Percentiles rank a stretch among this genome's conserved stretches.
Conservation (phyloP, 2,888 invertebrate species). For the Pachymerium ferrugineum region DNA sequence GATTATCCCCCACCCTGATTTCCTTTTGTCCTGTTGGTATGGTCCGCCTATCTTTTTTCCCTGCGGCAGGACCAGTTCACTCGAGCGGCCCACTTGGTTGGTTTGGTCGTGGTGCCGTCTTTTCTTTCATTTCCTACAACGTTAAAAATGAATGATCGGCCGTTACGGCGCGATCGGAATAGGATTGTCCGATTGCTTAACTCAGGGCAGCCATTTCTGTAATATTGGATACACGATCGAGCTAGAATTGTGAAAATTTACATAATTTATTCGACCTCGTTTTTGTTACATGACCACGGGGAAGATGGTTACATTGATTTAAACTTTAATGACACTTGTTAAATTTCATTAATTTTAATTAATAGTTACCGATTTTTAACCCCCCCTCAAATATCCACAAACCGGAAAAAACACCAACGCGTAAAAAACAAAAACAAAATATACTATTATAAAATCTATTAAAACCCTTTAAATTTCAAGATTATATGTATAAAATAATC, state of each 20-base stretch:
- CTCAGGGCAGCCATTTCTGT: neutral
- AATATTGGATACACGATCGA: neutral
- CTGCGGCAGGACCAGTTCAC: slow-evolving; percentile 31
- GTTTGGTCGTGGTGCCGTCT: neutral
- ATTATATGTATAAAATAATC: too few species aligned
- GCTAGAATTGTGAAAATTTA: neutral
- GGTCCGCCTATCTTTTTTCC: slow-evolving; percentile 32
- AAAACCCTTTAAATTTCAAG: too few species aligned
- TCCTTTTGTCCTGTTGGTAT: slow-evolving; percentile 34
- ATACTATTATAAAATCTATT: too few species aligned
- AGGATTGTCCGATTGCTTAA: too few species aligned
- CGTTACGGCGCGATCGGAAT: too few species aligned
- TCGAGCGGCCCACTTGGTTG: slow-evolving; percentile 29
- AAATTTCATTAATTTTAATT: neutral
- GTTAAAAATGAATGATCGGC: too few species aligned
- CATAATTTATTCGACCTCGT: slow-evolving; percentile 31
- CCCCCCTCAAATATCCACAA: too few species aligned
- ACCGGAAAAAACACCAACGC: too few species aligned
- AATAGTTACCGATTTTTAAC: too few species aligned
- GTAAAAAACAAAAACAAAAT: too few species aligned
- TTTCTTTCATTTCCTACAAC: neutral
- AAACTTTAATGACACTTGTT: neutral
- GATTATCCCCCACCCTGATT: slow-evolving; percentile 30
- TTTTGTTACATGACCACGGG: neutral
- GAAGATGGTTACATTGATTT: neutral